Conservation (phyloP, 2,113 vertebrate species). For the Hippocampus zosterae region DNA sequence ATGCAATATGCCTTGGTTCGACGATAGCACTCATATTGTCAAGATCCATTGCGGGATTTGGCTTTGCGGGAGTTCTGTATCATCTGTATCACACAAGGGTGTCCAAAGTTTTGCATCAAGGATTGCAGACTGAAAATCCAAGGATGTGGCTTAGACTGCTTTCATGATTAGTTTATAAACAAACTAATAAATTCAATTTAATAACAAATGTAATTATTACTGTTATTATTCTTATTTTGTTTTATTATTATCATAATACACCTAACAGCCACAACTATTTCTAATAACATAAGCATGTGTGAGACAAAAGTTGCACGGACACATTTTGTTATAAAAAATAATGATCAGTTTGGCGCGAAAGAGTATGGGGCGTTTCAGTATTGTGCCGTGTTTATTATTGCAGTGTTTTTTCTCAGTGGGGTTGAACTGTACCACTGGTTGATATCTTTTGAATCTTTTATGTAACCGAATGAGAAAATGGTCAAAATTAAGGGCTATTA, state of each 20-base stretch:
- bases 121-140: neutral
- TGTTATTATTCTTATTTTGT: neutral
- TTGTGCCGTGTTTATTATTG: constrained; percentile 2
- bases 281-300: neutral
- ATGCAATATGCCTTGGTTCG: constrained; percentile 27
- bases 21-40: constrained; percentile 18
- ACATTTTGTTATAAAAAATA: neutral
- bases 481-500: neutral
- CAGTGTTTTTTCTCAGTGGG: neutral
- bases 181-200: neutral
- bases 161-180: neutral
- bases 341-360: neutral
- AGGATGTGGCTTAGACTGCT: neutral
- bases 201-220: neutral
- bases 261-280: neutral
- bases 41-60: neutral
- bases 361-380: neutral
- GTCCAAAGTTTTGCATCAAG: neutral
- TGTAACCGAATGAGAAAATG: neutral
- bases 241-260: neutral
- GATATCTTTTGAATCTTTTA: neutral
- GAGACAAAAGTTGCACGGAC: neutral
- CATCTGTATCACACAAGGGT: neutral
- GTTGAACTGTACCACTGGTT: constrained; percentile 21
- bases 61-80: neutral